Percentiles rank a stretch among this genome's conserved stretches.
These are phyloP conservation scores for Grantiella picta DNA, from an alignment of 2,113 vertebrate species.

Conservation along the genomic window DNA sequence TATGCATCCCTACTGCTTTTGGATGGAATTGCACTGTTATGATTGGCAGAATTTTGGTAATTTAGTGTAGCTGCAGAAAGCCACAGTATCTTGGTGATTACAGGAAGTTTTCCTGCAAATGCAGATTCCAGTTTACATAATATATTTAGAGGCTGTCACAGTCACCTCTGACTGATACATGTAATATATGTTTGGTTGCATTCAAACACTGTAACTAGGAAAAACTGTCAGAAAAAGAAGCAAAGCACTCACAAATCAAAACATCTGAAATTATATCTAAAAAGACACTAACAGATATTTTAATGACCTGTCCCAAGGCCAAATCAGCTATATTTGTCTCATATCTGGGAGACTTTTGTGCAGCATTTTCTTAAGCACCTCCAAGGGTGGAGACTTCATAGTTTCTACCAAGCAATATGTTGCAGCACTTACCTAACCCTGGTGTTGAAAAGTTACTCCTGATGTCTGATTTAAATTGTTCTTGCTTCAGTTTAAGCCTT, in stretches of 20 bases:
- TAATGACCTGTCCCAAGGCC: not conserved
- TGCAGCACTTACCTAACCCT: not conserved
- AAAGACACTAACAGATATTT: not conserved
- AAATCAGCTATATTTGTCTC: not conserved
- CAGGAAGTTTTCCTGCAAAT: not conserved
- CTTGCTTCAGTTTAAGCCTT: not conserved
- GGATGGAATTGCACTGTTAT: not conserved
- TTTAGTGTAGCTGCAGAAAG: not conserved
- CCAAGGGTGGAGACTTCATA: accelerated
- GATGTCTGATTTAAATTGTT: not conserved
- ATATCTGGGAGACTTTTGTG: not conserved
- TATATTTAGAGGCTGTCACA: not conserved
- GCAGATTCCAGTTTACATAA: not conserved
- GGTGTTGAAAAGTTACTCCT: not conserved
- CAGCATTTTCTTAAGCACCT: not conserved
- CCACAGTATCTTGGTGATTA: not conserved
- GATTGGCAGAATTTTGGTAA: not conserved
- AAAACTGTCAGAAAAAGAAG: not conserved
- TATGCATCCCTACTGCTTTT: not conserved
- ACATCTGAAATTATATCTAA: not conserved
- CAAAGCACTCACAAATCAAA: not conserved
- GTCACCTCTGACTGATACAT: not conserved
- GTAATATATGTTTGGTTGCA: not conserved
- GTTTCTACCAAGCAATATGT: not conserved
- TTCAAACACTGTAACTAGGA: not conserved